These are phyloP conservation scores for Nylanderia fulva DNA, from an alignment of 1,140 invertebrate genomes.

Conservation along the genomic window DNA sequence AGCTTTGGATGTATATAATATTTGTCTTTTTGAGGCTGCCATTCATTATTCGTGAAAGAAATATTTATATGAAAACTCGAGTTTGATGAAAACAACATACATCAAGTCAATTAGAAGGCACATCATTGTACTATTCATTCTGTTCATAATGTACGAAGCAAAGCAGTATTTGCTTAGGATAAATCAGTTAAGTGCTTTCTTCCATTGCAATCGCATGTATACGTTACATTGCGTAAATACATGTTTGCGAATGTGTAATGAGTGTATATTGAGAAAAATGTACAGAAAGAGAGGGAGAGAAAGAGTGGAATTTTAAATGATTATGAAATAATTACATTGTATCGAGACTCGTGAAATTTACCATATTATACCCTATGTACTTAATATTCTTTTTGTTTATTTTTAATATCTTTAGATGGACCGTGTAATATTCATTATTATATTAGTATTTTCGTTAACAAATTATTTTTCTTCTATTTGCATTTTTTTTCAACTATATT, in stretches of 20 bases:
- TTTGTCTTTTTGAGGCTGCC: background rate
- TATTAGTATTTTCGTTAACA: background rate
- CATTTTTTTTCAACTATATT: background rate
- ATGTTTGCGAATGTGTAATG: background rate
- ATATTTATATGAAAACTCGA: constrained; percentile 26
- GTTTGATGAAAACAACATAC: constrained; percentile 51
- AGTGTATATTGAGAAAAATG: constrained; percentile 2
- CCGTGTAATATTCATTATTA: background rate
- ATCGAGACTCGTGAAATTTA: background rate
- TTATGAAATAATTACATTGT: constrained; percentile 8
- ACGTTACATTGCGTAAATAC: constrained; percentile 27
- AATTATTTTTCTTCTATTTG: background rate
- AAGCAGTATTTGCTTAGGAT: constrained; percentile 52
- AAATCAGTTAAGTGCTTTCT: constrained; percentile 56
- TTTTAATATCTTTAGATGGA: background rate
- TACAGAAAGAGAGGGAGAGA: too few species aligned
- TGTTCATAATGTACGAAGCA: constrained; percentile 8
- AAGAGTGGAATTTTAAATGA: background rate
- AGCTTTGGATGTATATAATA: constrained; percentile 15
- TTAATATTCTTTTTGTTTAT: background rate
- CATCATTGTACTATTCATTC: constrained; percentile 41
- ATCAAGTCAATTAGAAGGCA: constrained; percentile 49
- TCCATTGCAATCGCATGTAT: constrained; percentile 29
- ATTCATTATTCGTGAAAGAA: background rate
- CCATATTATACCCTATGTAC: background rate